Conservation (phyloP, 1,140 invertebrate species). For the Pantala flavescens region DNA sequence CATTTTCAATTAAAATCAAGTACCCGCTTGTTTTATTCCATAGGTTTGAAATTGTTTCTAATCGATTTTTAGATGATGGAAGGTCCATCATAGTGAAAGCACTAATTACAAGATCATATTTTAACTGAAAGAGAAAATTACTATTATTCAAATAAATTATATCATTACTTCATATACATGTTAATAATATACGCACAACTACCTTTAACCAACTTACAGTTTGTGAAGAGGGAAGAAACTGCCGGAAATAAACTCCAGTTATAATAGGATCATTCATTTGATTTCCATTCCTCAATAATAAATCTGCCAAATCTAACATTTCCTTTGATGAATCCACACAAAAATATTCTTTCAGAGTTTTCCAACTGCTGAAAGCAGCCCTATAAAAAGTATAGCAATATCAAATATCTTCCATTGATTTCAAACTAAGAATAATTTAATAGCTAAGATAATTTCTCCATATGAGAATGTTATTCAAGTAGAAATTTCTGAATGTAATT, state of each 20-base stretch:
- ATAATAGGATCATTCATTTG: slow-evolving; percentile 44
- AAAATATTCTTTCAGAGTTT: slow-evolving; percentile 63
- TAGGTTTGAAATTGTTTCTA: slow-evolving; percentile 61
- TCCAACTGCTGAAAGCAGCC: slow-evolving; percentile 64
- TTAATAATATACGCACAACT: too few species aligned
- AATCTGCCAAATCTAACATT: slow-evolving; percentile 69
- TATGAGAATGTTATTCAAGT: too few species aligned
- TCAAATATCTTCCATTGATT: background rate
- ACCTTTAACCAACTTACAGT: slow-evolving; percentile 41
- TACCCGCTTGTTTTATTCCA: slow-evolving; percentile 79
- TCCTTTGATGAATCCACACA: slow-evolving; percentile 65
- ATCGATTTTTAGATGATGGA: slow-evolving; percentile 48
- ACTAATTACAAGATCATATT: slow-evolving; percentile 70
- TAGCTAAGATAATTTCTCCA: too few species aligned
- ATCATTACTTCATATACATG: too few species aligned
- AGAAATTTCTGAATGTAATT: too few species aligned
- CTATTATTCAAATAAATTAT: too few species aligned
- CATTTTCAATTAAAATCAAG: slow-evolving; percentile 74
- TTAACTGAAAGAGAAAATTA: slow-evolving; percentile 39
- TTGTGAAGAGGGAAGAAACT: slow-evolving; percentile 63
- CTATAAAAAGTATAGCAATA: slow-evolving; percentile 32
- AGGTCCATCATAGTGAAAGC: slow-evolving; percentile 75
- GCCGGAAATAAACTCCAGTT: slow-evolving; percentile 57
- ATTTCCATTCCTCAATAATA: slow-evolving; percentile 53
- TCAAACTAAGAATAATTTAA: too few species aligned